Evolutionary conservation across 2,797 vertebrate genomes (phyloP).

Genomic region (Manis pentadactyla): DNA sequence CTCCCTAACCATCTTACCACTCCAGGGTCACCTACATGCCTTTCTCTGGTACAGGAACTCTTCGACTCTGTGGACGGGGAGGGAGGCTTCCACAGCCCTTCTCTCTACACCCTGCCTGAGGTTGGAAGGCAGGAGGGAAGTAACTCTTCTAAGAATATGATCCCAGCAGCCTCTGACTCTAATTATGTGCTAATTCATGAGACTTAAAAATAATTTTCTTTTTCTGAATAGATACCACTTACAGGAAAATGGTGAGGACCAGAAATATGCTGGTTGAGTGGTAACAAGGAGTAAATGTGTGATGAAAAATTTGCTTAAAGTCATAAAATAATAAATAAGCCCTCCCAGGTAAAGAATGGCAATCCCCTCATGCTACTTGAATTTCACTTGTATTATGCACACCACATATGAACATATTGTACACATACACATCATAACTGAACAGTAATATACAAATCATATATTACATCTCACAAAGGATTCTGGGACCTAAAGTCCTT

Average conservation of each 20-base stretch:
- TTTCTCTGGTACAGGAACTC: not conserved
- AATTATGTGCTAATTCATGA: not conserved
- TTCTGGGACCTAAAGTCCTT: not conserved
- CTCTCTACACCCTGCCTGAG: not conserved
- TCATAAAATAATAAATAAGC: not conserved
- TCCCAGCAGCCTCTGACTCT: not conserved
- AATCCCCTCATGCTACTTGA: not conserved
- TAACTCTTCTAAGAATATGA: not conserved
- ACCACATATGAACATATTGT: too few species aligned
- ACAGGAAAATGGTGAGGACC: not conserved
- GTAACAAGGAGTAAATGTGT: not conserved
- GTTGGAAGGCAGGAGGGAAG: not conserved
- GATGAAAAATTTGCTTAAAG: not conserved
- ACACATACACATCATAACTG: too few species aligned
- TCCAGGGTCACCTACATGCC: not conserved
- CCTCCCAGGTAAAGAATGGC: not conserved
- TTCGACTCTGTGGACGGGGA: accelerated
- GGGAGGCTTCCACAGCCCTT: not conserved
- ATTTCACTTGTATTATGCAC: not conserved
- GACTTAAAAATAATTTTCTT: slow-evolving; percentile 13
- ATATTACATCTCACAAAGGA: not conserved
- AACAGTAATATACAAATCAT: too few species aligned
- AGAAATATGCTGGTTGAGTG: not conserved
- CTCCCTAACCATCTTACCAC: not conserved
- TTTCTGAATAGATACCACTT: not conserved